Evolutionary conservation across 2,888 invertebrate species (phyloP).

Genomic region (Tridacna crocea): DNA sequence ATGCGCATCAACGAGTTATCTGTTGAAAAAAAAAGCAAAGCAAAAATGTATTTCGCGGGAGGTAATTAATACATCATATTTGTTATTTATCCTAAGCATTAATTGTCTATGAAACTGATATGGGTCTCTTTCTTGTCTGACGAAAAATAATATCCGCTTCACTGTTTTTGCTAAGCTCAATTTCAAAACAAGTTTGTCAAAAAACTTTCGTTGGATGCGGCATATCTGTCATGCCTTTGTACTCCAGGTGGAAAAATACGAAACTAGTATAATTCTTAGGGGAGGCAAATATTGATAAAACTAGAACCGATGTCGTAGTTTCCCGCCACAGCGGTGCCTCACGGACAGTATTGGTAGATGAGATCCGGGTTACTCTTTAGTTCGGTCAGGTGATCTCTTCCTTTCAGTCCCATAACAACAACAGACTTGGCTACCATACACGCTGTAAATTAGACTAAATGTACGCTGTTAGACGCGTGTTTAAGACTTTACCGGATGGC

Average conservation of each 20-base stretch:
- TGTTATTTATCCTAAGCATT: too few species aligned
- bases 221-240: slow-evolving; percentile 59
- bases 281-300: slow-evolving; percentile 57
- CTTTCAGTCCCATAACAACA: slow-evolving; percentile 61
- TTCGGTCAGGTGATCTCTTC: slow-evolving; percentile 51
- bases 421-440: slow-evolving; percentile 64
- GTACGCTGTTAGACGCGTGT: too few species aligned
- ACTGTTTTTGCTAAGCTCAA: too few species aligned
- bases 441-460: slow-evolving; percentile 46
- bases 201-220: slow-evolving; percentile 60
- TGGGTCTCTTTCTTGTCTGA: too few species aligned
- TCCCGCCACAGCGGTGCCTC: slow-evolving; percentile 55
- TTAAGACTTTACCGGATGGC: too few species aligned
- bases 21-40: too few species aligned
- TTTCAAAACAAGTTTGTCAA: neutral
- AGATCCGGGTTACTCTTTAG: slow-evolving; percentile 50
- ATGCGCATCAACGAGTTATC: too few species aligned
- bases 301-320: slow-evolving; percentile 59
- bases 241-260: slow-evolving; percentile 59
- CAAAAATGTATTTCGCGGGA: too few species aligned
- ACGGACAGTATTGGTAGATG: slow-evolving; percentile 45
- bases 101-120: too few species aligned
- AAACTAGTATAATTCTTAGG: slow-evolving; percentile 58
- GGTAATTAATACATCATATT: too few species aligned
- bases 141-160: too few species aligned